phyloP scores from a whole-genome alignment of 1,140 invertebrate genomes.

The Hyles euphorbiae region DNA sequence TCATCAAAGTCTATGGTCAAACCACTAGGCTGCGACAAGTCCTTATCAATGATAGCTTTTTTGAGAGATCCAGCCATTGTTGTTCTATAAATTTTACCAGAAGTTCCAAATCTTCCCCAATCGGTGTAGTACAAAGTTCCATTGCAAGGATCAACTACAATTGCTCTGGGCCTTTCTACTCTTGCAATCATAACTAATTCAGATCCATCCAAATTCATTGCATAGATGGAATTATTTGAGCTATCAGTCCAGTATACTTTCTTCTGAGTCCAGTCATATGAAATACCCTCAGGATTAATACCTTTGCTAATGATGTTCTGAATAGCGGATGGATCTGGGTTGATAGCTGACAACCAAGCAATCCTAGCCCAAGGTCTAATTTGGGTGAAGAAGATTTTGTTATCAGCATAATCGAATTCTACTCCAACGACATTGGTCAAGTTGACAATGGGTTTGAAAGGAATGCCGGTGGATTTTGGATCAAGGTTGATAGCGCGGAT shows the following conservation, averaged over 20 bases:
- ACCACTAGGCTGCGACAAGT: slow-evolving; percentile 96
- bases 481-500: slow-evolving; percentile 91
- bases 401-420: slow-evolving; percentile 95
- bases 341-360: slow-evolving; percentile 84
- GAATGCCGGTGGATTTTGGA: slow-evolving; percentile 85
- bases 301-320: slow-evolving; percentile 86
- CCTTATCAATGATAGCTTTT: slow-evolving; percentile 90
- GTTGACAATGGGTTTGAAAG: slow-evolving; percentile 91
- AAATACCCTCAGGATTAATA: slow-evolving; percentile 96
- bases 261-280: slow-evolving; percentile 97
- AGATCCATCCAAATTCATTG: slow-evolving; percentile 93
- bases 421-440: slow-evolving; percentile 97
- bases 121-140: slow-evolving; percentile 95
- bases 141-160: slow-evolving; percentile 97
- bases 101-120: slow-evolving; percentile 94
- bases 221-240: slow-evolving; percentile 95
- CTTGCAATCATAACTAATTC: slow-evolving; percentile 95
- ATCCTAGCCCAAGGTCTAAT: slow-evolving; percentile 94
- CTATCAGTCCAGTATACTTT: slow-evolving; percentile 99
- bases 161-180: slow-evolving; percentile 94
- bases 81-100: slow-evolving; percentile 95
- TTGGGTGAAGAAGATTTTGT: slow-evolving; percentile 92
- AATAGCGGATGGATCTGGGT: slow-evolving; percentile 79
- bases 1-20: slow-evolving; percentile 98
- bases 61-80: slow-evolving; percentile 98